These are phyloP conservation scores for Heliconius ethilla DNA, from an alignment of 2,888 invertebrate species.

Conservation along the genomic window DNA sequence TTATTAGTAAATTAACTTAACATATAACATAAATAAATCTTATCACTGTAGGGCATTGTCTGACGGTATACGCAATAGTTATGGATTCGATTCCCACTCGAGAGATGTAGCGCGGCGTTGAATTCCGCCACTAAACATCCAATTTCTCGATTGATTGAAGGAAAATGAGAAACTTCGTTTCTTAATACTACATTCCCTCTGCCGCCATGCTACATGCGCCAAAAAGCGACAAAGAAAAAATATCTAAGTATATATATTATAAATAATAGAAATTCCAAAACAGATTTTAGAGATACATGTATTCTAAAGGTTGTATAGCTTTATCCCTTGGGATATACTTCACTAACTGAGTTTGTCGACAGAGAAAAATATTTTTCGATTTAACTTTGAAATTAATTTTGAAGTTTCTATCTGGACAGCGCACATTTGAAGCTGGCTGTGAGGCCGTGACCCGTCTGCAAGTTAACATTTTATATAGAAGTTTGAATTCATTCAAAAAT, in stretches of 20 bases:
- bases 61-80: too few relatives aligned
- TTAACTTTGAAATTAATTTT: conserved; percentile 76
- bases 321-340: conserved; percentile 37
- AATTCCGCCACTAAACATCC: too few relatives aligned
- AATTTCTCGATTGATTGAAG: too few relatives aligned
- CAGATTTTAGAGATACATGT: not conserved
- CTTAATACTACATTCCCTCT: too few relatives aligned
- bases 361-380: conserved; percentile 72
- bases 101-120: too few relatives aligned
- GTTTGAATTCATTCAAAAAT: conserved; percentile 43
- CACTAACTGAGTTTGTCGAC: conserved; percentile 55
- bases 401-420: conserved; percentile 68
- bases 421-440: conserved; percentile 43
- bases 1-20: too few relatives aligned
- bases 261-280: conserved; percentile 1
- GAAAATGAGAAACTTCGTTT: too few relatives aligned
- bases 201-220: too few relatives aligned
- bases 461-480: conserved; percentile 61
- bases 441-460: conserved; percentile 50
- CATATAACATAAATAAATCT: too few relatives aligned
- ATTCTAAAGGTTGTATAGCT: conserved; percentile 17
- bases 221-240: too few relatives aligned
- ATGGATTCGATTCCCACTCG: too few relatives aligned
- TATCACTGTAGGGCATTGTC: too few relatives aligned
- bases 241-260: not conserved